Evolutionary conservation across 2,888 invertebrate genomes (phyloP), one percentile per base, ranked within the genome.

Genomic region (Timandra comae): DNA sequence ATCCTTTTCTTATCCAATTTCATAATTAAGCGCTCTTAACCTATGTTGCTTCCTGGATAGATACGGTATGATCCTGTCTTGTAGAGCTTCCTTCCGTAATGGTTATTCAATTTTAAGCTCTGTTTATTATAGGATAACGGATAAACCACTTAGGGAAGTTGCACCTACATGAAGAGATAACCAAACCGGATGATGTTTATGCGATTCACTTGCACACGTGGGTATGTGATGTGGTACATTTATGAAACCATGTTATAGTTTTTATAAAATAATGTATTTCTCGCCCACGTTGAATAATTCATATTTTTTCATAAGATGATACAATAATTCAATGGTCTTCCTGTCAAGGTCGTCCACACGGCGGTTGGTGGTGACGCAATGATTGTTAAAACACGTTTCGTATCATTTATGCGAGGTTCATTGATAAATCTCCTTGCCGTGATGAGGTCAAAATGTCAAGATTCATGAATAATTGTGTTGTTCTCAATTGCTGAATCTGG

Each of bases 31-130:
- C 61, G 51, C 55, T 51, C 56, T 57, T 38, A 63, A 66, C 72
- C 50, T 56, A 54, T 62, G 67, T 54, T 62, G 67, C 68, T 79
- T 82, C 78, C 82, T 74, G 72, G 47, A 58, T 76, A 77, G 81
- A 81, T 80, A 84, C 47, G 61, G 58, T 53, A 62, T 61, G 67
- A 66, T 65, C 62, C 63, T 57, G 50, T 50, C 52, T 66, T 74
- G 65, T 77, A 76, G 69, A 69, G 78, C 80, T 82, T 82, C 81
- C 82, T 79, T 81, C 76, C 80, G 69, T 50, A 57, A 61, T 57
- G 44, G 43, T 56, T 57, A 56, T 59, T 59, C 49, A 59, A 56
- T 49, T 50, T 54, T 56, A 29, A 29, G 24, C 10, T 38, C 16
- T 24, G 46, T 46, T 44, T 51, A 52, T 28, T 39, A 49, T 56